These are phyloP conservation scores for Dasysyrphus albostriatus DNA, from an alignment of 2,888 invertebrate genomes.

Conservation along the genomic window DNA sequence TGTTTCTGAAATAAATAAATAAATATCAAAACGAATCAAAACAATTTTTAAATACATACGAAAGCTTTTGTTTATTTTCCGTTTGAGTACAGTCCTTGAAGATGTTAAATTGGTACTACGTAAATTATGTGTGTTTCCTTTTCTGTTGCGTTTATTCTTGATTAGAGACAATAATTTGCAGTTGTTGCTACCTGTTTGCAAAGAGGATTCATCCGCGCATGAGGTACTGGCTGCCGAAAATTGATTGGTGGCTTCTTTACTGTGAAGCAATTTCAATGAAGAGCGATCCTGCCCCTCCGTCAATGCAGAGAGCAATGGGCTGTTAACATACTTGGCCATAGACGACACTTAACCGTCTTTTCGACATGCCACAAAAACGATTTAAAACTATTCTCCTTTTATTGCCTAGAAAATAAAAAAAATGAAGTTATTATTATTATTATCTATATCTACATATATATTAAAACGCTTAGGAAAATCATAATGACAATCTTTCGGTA, in stretches of 20 bases:
- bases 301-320: constrained; percentile 90
- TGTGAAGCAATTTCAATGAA: constrained; percentile 77
- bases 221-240: constrained; percentile 31
- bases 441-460: no score
- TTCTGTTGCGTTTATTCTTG: constrained; percentile 39
- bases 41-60: constrained; percentile 52
- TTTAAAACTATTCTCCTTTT: constrained; percentile 11
- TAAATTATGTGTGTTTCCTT: constrained; percentile 37
- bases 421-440: no score
- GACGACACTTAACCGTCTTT: constrained; percentile 92
- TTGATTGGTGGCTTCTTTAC: constrained; percentile 72
- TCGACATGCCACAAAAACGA: constrained; percentile 82
- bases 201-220: not conserved
- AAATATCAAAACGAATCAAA: not conserved
- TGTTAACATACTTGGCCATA: constrained; percentile 95
- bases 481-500: no score
- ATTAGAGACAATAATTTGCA: constrained; percentile 69
- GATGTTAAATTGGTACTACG: constrained; percentile 25
- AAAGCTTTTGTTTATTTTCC: constrained; percentile 12
- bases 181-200: constrained; percentile 51
- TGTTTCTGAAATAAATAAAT: constrained; percentile 75
- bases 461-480: no score
- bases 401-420: not conserved
- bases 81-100: constrained; percentile 29
- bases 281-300: constrained; percentile 86